These are phyloP conservation scores for Takifugu ocellatus DNA, from an alignment of 2,797 vertebrate species.

Conservation along the genomic window DNA sequence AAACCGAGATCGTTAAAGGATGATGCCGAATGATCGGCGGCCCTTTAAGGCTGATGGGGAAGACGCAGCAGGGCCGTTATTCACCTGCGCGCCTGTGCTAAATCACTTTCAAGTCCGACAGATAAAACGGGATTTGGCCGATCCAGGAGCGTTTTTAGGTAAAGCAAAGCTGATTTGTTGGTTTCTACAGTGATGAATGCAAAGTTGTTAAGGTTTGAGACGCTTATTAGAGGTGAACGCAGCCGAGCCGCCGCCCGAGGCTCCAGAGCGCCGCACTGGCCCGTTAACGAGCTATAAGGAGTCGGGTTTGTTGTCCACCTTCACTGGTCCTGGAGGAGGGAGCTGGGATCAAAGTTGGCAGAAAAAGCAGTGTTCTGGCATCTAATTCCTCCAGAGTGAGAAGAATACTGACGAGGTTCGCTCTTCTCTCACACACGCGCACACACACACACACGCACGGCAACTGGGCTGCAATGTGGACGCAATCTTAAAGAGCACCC, in stretches of 20 bases:
- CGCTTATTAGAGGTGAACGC: slow-evolving; percentile 26
- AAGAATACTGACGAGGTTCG: slow-evolving; percentile 66
- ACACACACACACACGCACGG: no score
- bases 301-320: slow-evolving; percentile 66
- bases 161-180: slow-evolving; percentile 44
- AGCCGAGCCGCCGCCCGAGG: slow-evolving; percentile 40
- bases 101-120: slow-evolving; percentile 36
- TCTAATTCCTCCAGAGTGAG: slow-evolving; percentile 67
- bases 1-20: slow-evolving; percentile 47
- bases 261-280: slow-evolving; percentile 23
- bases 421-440: slow-evolving; percentile 10
- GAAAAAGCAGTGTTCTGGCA: slow-evolving; percentile 70
- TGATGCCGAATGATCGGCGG: slow-evolving; percentile 45
- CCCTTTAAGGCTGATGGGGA: slow-evolving; percentile 41
- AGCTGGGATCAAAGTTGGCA: slow-evolving; percentile 71
- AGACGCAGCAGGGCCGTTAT: slow-evolving; percentile 34
- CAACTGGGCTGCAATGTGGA: slow-evolving; percentile 56
- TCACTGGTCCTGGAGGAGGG: slow-evolving; percentile 55
- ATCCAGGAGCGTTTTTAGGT: slow-evolving; percentile 58
- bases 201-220: slow-evolving; percentile 33
- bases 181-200: slow-evolving; percentile 21
- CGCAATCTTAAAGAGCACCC: slow-evolving; percentile 36
- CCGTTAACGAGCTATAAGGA: slow-evolving; percentile 66
- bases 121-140: background rate
- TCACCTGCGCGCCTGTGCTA: slow-evolving; percentile 44